Evolutionary conservation across 2,888 invertebrate genomes (phyloP).

Genomic region (Chymomyza fuscimana): DNA sequence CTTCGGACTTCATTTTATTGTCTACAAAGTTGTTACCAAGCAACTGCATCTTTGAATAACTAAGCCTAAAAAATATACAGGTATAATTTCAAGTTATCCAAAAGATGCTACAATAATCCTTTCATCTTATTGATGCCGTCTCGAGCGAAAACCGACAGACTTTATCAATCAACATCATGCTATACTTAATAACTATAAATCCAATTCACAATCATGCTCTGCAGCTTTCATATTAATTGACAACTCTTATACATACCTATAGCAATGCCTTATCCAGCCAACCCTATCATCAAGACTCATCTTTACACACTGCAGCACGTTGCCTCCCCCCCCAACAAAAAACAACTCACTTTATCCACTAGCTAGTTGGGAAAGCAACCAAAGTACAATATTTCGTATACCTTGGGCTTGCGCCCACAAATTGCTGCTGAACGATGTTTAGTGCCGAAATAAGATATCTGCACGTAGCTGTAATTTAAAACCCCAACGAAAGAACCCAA

Average conservation of each 20-base stretch:
- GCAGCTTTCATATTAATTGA: background rate
- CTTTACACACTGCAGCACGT: background rate
- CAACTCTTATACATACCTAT: background rate
- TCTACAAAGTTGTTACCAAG: no score
- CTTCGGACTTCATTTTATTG: no score
- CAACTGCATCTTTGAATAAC: no score
- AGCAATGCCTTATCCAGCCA: background rate
- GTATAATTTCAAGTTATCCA: no score
- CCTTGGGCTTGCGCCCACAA: constrained; percentile 52
- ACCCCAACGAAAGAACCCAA: constrained; percentile 39
- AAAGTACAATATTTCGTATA: background rate
- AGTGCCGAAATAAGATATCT: constrained; percentile 70
- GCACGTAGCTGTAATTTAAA: constrained; percentile 73
- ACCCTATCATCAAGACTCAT: background rate
- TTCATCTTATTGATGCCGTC: background rate
- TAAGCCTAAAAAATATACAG: no score
- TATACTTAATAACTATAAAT: background rate
- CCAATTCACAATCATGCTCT: background rate
- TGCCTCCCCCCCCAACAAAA: background rate
- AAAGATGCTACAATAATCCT: background rate
- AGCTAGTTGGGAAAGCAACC: background rate
- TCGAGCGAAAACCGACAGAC: background rate
- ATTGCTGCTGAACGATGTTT: constrained; percentile 34
- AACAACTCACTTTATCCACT: background rate
- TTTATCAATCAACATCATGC: background rate